A percentile compares a stretch with the other conserved stretches of the same genome.
Conservation (phyloP, 2,888 invertebrate species). For the Prenolepis imparis region DNA sequence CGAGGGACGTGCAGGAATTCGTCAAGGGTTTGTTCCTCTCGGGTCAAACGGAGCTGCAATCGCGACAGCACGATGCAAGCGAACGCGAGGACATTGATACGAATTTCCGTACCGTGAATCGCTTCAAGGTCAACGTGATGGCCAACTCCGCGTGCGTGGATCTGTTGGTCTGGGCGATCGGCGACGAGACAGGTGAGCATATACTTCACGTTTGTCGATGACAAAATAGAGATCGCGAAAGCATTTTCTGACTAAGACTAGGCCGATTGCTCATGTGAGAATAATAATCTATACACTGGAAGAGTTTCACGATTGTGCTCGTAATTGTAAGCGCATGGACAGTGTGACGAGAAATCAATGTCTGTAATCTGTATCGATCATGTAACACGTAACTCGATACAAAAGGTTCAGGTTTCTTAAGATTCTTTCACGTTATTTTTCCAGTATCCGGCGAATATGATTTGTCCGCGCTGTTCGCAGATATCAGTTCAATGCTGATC, state of each 20-base stretch:
- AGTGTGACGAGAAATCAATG: slow-evolving; percentile 15
- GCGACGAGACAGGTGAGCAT: slow-evolving; percentile 95
- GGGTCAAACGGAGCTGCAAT: slow-evolving; percentile 97
- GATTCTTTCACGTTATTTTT: slow-evolving; percentile 78
- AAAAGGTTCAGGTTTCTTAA: slow-evolving; percentile 53
- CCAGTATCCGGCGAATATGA: slow-evolving; percentile 84
- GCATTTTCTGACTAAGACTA: slow-evolving; percentile 21
- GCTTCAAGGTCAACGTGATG: slow-evolving; percentile 97
- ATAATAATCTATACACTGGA: slow-evolving; percentile 34
- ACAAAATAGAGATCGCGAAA: slow-evolving; percentile 28
- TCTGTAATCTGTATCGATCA: slow-evolving; percentile 10
- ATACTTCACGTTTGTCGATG: neutral
- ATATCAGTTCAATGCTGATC: slow-evolving; percentile 85
- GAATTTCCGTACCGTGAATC: slow-evolving; percentile 93
- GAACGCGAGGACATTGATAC: slow-evolving; percentile 94
- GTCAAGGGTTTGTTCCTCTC: slow-evolving; percentile 95
- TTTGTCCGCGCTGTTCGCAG: slow-evolving; percentile 84
- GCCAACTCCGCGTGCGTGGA: slow-evolving; percentile 99
- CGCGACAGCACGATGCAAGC: slow-evolving; percentile 94
- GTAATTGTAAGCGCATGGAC: slow-evolving; percentile 36
- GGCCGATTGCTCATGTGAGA: neutral
- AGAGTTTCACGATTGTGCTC: slow-evolving; percentile 19
- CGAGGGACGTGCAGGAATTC: slow-evolving; percentile 96
- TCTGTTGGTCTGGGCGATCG: slow-evolving; percentile 98
- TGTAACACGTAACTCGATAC: neutral